Base-by-base conservation (phyloP, 2,113 vertebrate genomes). In the Platichthys stellatus region DNA sequence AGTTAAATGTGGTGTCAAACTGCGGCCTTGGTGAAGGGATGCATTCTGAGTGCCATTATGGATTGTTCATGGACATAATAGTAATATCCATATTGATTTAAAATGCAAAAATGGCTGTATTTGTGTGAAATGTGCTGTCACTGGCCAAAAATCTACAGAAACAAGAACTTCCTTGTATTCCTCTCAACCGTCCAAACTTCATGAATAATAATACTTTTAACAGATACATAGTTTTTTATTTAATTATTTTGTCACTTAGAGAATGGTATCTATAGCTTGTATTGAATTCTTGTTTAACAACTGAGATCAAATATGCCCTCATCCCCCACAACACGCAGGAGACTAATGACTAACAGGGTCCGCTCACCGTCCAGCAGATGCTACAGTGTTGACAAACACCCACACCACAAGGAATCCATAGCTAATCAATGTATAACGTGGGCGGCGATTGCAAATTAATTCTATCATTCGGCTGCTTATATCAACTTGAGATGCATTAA, bases 381-480 rank as follows among this genome's bases (percentile, higher is more conserved):
- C 26, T 40, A 11, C n/a, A 9, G 45, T 28, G 56, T 63, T 63
- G 58, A 70, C n/a, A 49, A 53, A 76, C 64, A 61, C 47, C 69
- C n/a, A 57, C 49, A 43, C 21, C 21, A 20, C 12, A 26, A 77
- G 38, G 63, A 74, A 63, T 70, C 54, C 24, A 61, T 72, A 56
- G 1, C 10, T 43, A 74, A 84, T 83, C 74, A 82, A 73, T 77
- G 57, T 6, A 4, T 24, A 38, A 35, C 51, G n/a, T 24, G 28
- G 23, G 13, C 31, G 18, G 31, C 40, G 49, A 21, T 74, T 69
- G 66, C 58, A 60, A 81, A 74, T 24, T 47, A 68, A 49, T 51
- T 20, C 10, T 3, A 11, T 31, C 20, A 26, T 2, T 60, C 51
- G 26, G 60, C 21, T 13, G 2, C n/a, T 40, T 2, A 57, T 24